Evolutionary conservation across 2,888 invertebrate genomes (phyloP), one percentile per base, ranked within the genome.

Genomic region (Macrosoma leucophasiata): DNA sequence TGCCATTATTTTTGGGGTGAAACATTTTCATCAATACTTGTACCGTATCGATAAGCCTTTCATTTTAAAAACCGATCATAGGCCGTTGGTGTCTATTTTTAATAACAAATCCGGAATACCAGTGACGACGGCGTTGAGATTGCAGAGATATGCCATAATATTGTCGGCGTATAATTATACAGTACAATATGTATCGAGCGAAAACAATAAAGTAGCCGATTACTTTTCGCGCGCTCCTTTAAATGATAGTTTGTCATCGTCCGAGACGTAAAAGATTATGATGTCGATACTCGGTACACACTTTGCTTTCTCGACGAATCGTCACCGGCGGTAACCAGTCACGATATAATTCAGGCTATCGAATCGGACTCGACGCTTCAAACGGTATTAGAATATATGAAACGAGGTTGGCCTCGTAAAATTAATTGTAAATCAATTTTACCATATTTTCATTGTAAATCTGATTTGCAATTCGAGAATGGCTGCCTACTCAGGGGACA

Each of bases 21-120:
- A 33, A n/a, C 13, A 15, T 1, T 51, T 46, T 17, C 46, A 50
- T 11, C 46, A 48, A 29, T 48, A 46, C 36, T 9, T 52, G 6
- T 50, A 45, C 19, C 43, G 45, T n/a, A 28, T 37, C 1, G 5
- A 27, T 1, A 32, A 41, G 3, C 48, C 47, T 4, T 46, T 50
- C 29, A 33, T 46, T 18, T 33, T 46, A 4, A 39, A 31, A 31
- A 44, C 43, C 0, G 42, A 47, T 19, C 42, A 46, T 21, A 33
- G 41, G 9, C 43, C 43, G 2, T 12, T 45, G 6, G n/a, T 41
- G 1, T 45, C 39, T 7, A 45, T 43, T 18, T 39, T 43, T 25
- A n/a, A 13, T 11, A 21, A 9, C 2, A 31, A 33, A 6, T n/a
- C 26, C 10, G 30, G 41, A 4, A 22, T 41, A 4, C 35, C 41